phyloP scores from a whole-genome alignment of 35 echinoderm and acorn worm genomes.

The Apostichopus parvimensis region DNA sequence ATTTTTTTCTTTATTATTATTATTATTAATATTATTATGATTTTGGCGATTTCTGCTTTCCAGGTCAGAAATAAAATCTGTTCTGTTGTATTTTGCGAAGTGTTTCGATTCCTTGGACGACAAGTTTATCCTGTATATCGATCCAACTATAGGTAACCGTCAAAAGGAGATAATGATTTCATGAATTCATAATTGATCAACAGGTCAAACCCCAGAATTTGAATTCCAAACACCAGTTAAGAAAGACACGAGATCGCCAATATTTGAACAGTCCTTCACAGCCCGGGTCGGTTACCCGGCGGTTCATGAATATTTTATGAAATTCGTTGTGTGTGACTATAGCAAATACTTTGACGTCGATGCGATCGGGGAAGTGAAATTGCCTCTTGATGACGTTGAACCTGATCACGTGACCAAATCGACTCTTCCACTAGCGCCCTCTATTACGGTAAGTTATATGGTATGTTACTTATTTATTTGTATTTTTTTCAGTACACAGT shows the following conservation, averaged over 20 bases:
- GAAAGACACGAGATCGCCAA: slow-evolving; percentile 34
- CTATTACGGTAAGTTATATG: neutral
- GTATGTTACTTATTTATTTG: too few species aligned
- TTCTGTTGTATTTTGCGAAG: too few species aligned
- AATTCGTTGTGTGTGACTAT: slow-evolving; percentile 40
- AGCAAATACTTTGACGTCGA: slow-evolving; percentile 40
- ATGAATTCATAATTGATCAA: neutral
- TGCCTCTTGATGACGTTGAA: slow-evolving; percentile 28
- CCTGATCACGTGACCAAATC: neutral
- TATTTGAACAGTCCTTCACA: slow-evolving; percentile 36
- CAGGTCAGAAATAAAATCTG: too few species aligned
- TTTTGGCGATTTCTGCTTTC: too few species aligned
- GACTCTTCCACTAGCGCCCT: slow-evolving; percentile 12
- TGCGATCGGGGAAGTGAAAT: slow-evolving; percentile 37
- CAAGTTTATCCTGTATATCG: too few species aligned
- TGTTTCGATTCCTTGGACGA: too few species aligned
- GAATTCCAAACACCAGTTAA: slow-evolving; percentile 46
- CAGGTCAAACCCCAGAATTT: slow-evolving; percentile 18
- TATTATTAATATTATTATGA: too few species aligned
- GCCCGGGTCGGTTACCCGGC: slow-evolving; percentile 8
- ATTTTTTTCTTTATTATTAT: too few species aligned
- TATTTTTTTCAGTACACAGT: too few species aligned
- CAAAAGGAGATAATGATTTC: too few species aligned
- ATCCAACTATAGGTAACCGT: too few species aligned
- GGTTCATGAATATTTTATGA: slow-evolving; percentile 26